Evolutionary conservation across 23 tunicate species (phyloP), one percentile per base, ranked within the genome.

Genomic region (Ciona savignyi): DNA sequence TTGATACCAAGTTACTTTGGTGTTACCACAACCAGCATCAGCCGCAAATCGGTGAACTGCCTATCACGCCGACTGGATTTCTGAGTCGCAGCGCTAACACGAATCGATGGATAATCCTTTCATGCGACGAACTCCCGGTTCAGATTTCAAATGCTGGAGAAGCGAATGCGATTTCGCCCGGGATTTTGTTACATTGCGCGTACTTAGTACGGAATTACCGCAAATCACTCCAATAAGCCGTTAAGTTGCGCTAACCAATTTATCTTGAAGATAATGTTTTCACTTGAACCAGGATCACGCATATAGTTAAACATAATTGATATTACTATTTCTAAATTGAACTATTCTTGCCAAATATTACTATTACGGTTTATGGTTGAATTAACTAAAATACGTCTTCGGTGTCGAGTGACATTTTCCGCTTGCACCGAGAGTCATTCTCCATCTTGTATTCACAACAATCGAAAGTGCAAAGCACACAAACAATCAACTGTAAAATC

Each of bases 121-220:
- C 56, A 42, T 42, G 56, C 56, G 11, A 6, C 15, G 56, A 42
- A 42, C 9, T 42, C 9, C 15, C 56, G 56, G 56, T 9, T 42
- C 56, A 42, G 56, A 42, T 42, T 42, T 6, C 56, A 42, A 15
- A 9, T 6, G 56, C 15, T 42, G 56, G 56, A 42, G 56, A 42
- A 15, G 56, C 56, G 56, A 42, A 15, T 9, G 56, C 56, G 56
- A 15, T 42, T 42, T 42, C 15, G 56, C 56, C 15, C 56, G 56
- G 56, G 56, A 42, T 42, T 42, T 42, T 42, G 56, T 42, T 42
- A 42, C n/a, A n/a, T n/a, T n/a, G n/a, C n/a, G n/a, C n/a, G n/a
- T n/a, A n/a, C 56, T 42, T 42, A 42, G 11, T 15, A 15, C 15
- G 15, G 15, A 42, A 42, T 42, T 42, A 42, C 56, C 56, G 56